A percentile compares a stretch with the other conserved stretches of the same genome.
Evolutionary conservation across 2,113 vertebrate genomes (phyloP).

Genomic region (Chaetorhynchus papuensis): DNA sequence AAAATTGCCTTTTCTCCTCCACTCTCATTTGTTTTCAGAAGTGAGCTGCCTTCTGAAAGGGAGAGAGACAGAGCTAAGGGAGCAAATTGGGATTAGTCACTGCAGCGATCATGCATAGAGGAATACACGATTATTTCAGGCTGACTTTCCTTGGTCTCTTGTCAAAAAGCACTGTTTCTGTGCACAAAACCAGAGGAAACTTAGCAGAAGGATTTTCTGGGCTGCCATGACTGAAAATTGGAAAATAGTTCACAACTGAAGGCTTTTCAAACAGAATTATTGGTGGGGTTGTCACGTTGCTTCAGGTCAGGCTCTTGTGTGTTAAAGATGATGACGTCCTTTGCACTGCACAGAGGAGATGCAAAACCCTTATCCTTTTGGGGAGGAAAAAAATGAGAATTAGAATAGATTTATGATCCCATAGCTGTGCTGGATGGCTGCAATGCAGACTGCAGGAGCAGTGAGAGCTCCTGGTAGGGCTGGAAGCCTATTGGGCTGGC

Average conservation of each 20-base stretch:
- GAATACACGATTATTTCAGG: not conserved
- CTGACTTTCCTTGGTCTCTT: not conserved
- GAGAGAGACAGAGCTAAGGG: not conserved
- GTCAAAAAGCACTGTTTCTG: not conserved
- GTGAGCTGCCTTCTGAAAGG: not conserved
- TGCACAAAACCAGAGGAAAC: not conserved
- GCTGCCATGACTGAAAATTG: not conserved
- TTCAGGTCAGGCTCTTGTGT: not conserved
- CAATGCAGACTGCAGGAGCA: not conserved
- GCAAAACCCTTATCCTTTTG: not conserved
- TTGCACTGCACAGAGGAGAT: not conserved
- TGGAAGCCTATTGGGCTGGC: not conserved
- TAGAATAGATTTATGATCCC: not conserved
- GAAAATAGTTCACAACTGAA: not conserved
- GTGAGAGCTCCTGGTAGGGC: not conserved
- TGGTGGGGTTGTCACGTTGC: not conserved
- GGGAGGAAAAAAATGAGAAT: not conserved
- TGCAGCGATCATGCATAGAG: not conserved
- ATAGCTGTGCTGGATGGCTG: not conserved
- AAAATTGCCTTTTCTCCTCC: constrained; percentile 5
- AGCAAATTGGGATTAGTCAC: not conserved
- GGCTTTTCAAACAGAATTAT: not conserved
- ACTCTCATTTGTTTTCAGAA: not conserved
- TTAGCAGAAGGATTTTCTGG: not conserved
- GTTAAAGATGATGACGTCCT: fast-evolving